Evolutionary conservation across 30 jellyfish, hydroid and myxozoan species (phyloP).

Genomic region (Catostylus mosaicus): DNA sequence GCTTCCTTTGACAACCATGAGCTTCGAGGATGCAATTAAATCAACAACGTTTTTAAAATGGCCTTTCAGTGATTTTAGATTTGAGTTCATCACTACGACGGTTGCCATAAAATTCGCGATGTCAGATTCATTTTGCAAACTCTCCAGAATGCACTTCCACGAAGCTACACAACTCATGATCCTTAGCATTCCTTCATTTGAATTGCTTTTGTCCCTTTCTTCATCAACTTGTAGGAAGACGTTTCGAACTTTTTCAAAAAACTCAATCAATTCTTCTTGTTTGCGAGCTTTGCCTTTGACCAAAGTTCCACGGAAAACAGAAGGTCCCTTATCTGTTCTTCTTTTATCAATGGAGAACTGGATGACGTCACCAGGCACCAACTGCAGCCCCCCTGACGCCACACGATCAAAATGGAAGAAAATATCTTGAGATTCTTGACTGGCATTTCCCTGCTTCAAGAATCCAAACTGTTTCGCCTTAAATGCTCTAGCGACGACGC

Average conservation of each 20-base stretch:
- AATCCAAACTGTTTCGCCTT: conserved; percentile 31
- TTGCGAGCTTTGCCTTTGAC: not conserved
- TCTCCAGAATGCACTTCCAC: conserved; percentile 17
- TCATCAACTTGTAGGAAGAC: not conserved
- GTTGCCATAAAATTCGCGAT: conserved; percentile 6
- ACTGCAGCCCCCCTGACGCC: conserved; percentile 6
- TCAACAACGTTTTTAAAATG: conserved; percentile 15
- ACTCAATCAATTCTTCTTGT: not conserved
- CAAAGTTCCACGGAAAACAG: conserved; percentile 30
- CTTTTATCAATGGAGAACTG: conserved; percentile 4
- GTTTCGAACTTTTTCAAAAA: not conserved
- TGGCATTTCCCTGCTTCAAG: conserved; percentile 2
- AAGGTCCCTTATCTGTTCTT: conserved; percentile 1
- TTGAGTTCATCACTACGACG: not conserved
- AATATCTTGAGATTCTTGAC: conserved; percentile 21
- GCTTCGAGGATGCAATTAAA: conserved; percentile 10
- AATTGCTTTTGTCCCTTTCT: not conserved
- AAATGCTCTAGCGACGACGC: conserved; percentile 8
- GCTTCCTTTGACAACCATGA: not conserved
- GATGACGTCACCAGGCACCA: conserved; percentile 2
- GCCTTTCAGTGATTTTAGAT: not conserved
- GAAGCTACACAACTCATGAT: conserved; percentile 16
- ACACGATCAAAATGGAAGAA: conserved; percentile 51
- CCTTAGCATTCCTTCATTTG: conserved; percentile 3
- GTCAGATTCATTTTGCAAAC: not conserved